A percentile compares a stretch with the other conserved stretches of the same genome.
phyloP scores from a whole-genome alignment of 2,797 vertebrate genomes.

The Lates japonicus region DNA sequence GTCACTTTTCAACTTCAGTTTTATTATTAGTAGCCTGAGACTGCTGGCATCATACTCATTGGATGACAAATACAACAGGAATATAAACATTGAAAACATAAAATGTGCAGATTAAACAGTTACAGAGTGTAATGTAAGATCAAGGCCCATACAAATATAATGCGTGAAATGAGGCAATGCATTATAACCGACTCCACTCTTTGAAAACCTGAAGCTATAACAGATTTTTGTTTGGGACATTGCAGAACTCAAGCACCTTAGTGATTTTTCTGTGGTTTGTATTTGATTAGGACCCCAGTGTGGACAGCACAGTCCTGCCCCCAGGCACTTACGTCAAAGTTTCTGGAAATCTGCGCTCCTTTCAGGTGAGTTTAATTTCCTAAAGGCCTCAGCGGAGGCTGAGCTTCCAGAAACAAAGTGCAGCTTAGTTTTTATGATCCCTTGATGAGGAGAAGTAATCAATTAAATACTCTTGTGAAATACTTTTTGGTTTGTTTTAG shows the following conservation, averaged over 20 bases:
- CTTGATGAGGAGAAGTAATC: accelerated
- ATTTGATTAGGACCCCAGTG: slow-evolving; percentile 86
- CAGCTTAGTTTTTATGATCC: neutral
- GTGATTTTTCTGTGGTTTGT: neutral
- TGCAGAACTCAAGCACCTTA: neutral
- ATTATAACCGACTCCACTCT: neutral
- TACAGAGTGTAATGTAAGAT: too few species aligned
- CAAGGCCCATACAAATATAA: neutral
- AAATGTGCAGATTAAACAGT: neutral
- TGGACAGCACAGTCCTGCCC: slow-evolving; percentile 92
- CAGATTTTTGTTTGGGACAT: neutral
- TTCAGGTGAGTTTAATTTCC: slow-evolving; percentile 88
- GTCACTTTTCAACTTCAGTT: neutral
- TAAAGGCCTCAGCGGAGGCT: neutral
- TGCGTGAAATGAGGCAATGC: neutral
- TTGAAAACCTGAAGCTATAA: neutral
- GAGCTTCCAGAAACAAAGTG: neutral
- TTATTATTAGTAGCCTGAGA: neutral
- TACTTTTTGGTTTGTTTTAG: too few species aligned
- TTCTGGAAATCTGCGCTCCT: slow-evolving; percentile 94
- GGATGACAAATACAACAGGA: too few species aligned
- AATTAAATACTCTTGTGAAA: too few species aligned
- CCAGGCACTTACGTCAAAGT: slow-evolving; percentile 96
- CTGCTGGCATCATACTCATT: too few species aligned
- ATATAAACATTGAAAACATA: too few species aligned